Evolutionary conservation across 2,888 invertebrate species (phyloP).

Genomic region (Tachystola acroxantha): DNA sequence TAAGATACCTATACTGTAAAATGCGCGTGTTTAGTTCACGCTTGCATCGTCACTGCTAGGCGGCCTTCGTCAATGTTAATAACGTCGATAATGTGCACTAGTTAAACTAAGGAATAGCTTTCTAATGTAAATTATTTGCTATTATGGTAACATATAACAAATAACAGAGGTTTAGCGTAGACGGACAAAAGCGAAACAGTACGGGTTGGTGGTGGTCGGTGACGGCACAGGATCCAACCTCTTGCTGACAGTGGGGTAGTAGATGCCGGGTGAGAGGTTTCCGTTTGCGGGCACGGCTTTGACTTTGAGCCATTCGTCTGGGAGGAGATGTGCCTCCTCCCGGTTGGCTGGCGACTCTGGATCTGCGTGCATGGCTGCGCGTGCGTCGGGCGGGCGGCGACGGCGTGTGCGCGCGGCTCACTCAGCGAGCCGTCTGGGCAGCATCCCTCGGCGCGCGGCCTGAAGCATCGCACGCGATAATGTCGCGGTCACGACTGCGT

Average conservation of each 20-base stretch:
- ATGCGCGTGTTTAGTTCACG: conserved; percentile 60
- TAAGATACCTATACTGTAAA: conserved; percentile 35
- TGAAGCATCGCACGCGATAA: conserved; percentile 74
- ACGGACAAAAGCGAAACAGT: conserved; percentile 67
- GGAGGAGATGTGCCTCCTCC: conserved; percentile 69
- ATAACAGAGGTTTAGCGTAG: conserved; percentile 27
- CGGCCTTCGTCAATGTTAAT: conserved; percentile 67
- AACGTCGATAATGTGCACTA: conserved; percentile 43
- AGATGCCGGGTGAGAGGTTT: conserved; percentile 69
- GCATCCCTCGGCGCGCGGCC: conserved; percentile 60
- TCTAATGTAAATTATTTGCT: conserved; percentile 39
- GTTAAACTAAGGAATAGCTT: conserved; percentile 39
- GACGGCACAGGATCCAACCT: conserved; percentile 67
- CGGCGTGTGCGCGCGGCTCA: conserved; percentile 39
- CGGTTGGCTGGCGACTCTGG: conserved; percentile 70
- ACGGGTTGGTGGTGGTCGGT: conserved; percentile 43
- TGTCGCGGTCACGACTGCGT: conserved; percentile 71
- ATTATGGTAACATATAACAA: conserved; percentile 25
- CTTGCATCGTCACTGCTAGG: conserved; percentile 37
- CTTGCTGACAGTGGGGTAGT: conserved; percentile 71
- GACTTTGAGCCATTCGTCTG: conserved; percentile 72
- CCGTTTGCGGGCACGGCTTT: conserved; percentile 62
- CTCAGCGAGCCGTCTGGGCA: conserved; percentile 39
- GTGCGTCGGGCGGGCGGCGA: conserved; percentile 18
- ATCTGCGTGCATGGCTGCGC: conserved; percentile 57